Evolutionary conservation across 1,140 invertebrate species (phyloP).

Genomic region (Drosophila takahashii): DNA sequence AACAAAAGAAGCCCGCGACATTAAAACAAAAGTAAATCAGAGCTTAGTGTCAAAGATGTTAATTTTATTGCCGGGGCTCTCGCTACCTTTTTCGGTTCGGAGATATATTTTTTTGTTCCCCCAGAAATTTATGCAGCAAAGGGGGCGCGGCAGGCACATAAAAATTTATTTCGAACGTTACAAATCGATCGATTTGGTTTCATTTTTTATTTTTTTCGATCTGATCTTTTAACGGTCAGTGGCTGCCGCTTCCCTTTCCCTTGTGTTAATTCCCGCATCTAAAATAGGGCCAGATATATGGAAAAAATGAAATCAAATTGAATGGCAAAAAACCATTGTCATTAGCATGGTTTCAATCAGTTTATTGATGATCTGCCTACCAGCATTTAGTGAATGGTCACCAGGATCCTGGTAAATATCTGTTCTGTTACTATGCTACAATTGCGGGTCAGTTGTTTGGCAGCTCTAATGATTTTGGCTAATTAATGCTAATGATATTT

Average conservation of each 20-base stretch:
- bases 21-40: constrained; percentile 84
- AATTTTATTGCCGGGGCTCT: constrained; percentile 69
- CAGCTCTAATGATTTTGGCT: constrained; percentile 56
- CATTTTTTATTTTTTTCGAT: constrained; percentile 56
- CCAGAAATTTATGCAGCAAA: constrained; percentile 62
- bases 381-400: constrained; percentile 60
- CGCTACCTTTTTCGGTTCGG: constrained; percentile 67
- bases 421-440: constrained; percentile 10
- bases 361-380: constrained; percentile 72
- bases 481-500: constrained; percentile 73
- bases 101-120: constrained; percentile 17
- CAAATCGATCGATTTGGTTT: constrained; percentile 60
- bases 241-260: constrained; percentile 33
- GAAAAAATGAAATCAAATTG: constrained; percentile 44
- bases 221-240: constrained; percentile 68
- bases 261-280: constrained; percentile 61
- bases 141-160: constrained; percentile 70
- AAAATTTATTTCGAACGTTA: constrained; percentile 64
- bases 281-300: constrained; percentile 24
- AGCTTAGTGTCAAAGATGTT: constrained; percentile 83
- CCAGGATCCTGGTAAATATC: constrained; percentile 24
- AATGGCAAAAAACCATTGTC: constrained; percentile 66
- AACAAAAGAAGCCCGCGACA: constrained; percentile 68
- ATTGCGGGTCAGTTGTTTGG: constrained; percentile 66
- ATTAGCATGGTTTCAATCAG: constrained; percentile 80